Conservation (phyloP, 2,113 vertebrate genomes). For the Spea bombifrons region DNA sequence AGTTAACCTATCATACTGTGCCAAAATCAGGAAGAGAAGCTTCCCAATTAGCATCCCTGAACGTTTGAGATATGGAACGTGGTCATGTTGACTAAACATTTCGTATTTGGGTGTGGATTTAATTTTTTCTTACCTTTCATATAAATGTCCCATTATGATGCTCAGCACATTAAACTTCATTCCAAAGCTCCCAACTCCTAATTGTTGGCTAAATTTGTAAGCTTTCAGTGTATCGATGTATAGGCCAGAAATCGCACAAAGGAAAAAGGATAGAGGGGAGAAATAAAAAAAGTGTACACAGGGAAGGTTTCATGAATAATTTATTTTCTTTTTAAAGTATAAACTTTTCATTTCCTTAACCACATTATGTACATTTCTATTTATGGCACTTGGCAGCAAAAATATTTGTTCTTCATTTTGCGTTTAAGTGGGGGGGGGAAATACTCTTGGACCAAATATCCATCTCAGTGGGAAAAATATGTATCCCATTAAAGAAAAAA, state of each 20-base stretch:
- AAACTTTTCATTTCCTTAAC: constrained; percentile 27
- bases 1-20: too few species aligned
- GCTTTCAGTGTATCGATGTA: not conserved
- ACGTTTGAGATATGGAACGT: too few species aligned
- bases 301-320: constrained; percentile 14
- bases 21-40: too few species aligned
- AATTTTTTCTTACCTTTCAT: too few species aligned
- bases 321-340: constrained; percentile 34
- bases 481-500: not conserved
- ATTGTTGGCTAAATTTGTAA: too few species aligned
- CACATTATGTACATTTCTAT: constrained; percentile 22
- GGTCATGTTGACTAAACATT: too few species aligned
- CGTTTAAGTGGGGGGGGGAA: constrained; percentile 5
- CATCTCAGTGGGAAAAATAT: not conserved
- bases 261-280: too few species aligned
- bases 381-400: constrained; percentile 34
- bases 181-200: too few species aligned
- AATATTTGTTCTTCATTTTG: constrained; percentile 24
- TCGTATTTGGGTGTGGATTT: too few species aligned
- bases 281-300: not conserved
- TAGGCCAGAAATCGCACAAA: not conserved
- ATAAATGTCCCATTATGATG: too few species aligned
- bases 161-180: too few species aligned
- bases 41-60: too few species aligned
- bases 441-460: not conserved